Percentiles rank a stretch among this genome's conserved stretches.
Conservation (phyloP, 2,113 vertebrate genomes). For the Grantiella picta region DNA sequence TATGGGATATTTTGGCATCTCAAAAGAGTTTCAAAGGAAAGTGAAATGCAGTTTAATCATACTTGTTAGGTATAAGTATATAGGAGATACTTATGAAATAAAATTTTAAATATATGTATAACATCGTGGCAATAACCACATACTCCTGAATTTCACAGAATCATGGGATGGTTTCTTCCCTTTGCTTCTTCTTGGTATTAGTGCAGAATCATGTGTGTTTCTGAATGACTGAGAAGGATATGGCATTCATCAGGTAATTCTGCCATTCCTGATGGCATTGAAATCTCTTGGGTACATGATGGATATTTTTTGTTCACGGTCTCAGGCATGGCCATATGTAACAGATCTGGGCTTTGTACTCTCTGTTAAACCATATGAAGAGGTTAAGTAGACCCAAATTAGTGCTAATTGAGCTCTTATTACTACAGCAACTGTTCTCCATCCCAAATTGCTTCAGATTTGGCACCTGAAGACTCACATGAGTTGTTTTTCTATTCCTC, state of each 20-base stretch:
- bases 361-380: background rate
- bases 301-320: rapidly evolving
- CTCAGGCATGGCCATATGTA: background rate
- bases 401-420: background rate
- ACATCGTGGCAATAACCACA: background rate
- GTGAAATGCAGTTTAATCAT: background rate
- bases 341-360: background rate
- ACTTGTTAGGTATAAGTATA: background rate
- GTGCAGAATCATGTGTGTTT: background rate
- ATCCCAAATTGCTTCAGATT: background rate
- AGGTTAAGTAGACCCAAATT: background rate
- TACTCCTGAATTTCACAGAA: background rate
- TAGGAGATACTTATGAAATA: background rate
- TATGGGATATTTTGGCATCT: background rate
- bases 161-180: background rate
- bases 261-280: background rate
- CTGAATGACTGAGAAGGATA: background rate
- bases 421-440: background rate
- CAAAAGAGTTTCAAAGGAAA: background rate
- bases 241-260: background rate
- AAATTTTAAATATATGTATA: background rate
- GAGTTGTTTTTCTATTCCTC: background rate
- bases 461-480: background rate
- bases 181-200: background rate
- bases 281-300: rapidly evolving